Evolutionary conservation across 2,888 invertebrate genomes (phyloP).

Genomic region (Azorinus chamasolen): DNA sequence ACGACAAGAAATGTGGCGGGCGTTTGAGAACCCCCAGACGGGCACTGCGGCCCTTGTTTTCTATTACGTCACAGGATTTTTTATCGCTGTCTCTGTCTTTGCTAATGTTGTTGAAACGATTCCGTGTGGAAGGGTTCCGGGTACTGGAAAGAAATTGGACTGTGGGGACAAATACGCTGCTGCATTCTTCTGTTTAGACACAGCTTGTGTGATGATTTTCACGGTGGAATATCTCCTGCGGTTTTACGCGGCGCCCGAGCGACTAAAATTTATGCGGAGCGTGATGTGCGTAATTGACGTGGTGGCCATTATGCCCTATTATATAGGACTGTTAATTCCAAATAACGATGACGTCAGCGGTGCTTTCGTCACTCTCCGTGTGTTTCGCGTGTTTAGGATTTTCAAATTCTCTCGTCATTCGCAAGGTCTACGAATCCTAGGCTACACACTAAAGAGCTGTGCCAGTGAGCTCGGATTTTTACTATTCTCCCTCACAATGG

Average conservation of each 20-base stretch:
- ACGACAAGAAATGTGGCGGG: slow-evolving; percentile 98
- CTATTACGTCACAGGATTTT: slow-evolving; percentile 99
- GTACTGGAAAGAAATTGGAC: slow-evolving; percentile 88
- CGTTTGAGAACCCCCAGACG: slow-evolving; percentile 99
- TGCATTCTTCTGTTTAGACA: slow-evolving; percentile 99
- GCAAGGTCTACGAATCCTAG: slow-evolving; percentile 98
- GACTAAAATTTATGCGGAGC: slow-evolving; percentile 98
- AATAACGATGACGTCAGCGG: slow-evolving; percentile 99
- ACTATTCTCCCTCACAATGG: slow-evolving; percentile 99
- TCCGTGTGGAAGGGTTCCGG: slow-evolving; percentile 93
- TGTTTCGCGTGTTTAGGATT: slow-evolving; percentile 99
- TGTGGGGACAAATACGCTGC: slow-evolving; percentile 98
- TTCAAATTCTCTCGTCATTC: slow-evolving; percentile 99
- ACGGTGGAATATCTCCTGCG: slow-evolving; percentile 97
- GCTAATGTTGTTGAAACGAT: slow-evolving; percentile 99
- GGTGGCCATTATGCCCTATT: slow-evolving; percentile 99
- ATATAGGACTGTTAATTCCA: slow-evolving; percentile 98
- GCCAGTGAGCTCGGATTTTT: slow-evolving; percentile 99
- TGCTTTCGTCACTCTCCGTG: slow-evolving; percentile 99
- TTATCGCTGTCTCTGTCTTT: slow-evolving; percentile 99
- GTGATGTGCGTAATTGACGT: slow-evolving; percentile 99
- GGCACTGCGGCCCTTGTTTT: slow-evolving; percentile 99
- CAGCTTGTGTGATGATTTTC: slow-evolving; percentile 99
- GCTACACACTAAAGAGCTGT: slow-evolving; percentile 99
- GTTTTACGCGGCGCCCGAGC: slow-evolving; percentile 98